Conservation (phyloP, 2,888 invertebrate genomes). For the Rosalia funebris region DNA sequence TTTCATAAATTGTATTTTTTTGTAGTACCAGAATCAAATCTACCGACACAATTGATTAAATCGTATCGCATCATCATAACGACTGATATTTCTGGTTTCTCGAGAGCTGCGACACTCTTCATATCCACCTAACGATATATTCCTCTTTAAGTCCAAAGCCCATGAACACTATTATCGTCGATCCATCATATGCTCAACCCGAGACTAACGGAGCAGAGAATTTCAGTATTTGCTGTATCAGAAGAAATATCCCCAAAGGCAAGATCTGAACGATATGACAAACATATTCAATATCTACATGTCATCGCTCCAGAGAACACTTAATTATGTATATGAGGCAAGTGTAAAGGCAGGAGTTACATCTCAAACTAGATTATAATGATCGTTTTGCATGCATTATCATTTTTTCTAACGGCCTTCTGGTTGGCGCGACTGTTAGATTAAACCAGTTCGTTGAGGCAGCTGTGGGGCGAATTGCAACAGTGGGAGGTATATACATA, state of each 20-base stretch:
- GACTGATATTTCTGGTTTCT: too few relatives aligned
- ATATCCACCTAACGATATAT: too few relatives aligned
- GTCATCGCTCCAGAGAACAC: constrained; percentile 36
- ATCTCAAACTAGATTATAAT: constrained; percentile 33
- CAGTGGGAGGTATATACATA: neutral
- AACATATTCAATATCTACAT: constrained; percentile 36
- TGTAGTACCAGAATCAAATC: too few relatives aligned
- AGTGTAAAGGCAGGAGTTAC: constrained; percentile 37
- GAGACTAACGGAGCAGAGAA: constrained; percentile 8
- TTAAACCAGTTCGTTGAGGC: neutral
- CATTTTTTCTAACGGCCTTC: neutral
- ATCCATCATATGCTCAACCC: too few relatives aligned
- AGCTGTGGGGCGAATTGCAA: neutral
- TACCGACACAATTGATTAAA: too few relatives aligned
- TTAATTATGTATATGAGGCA: constrained; percentile 34
- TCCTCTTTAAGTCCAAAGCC: too few relatives aligned
- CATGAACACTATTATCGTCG: too few relatives aligned
- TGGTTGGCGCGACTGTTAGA: neutral
- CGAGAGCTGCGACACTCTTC: too few relatives aligned
- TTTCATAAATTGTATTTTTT: too few relatives aligned
- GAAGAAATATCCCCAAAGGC: constrained; percentile 13
- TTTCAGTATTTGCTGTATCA: constrained; percentile 10
- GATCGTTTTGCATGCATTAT: constrained; percentile 25
- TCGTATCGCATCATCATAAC: too few relatives aligned
- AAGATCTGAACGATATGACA: constrained; percentile 17